Evolutionary conservation across 2,888 invertebrate species (phyloP).

Genomic region (Protonemura montana): DNA sequence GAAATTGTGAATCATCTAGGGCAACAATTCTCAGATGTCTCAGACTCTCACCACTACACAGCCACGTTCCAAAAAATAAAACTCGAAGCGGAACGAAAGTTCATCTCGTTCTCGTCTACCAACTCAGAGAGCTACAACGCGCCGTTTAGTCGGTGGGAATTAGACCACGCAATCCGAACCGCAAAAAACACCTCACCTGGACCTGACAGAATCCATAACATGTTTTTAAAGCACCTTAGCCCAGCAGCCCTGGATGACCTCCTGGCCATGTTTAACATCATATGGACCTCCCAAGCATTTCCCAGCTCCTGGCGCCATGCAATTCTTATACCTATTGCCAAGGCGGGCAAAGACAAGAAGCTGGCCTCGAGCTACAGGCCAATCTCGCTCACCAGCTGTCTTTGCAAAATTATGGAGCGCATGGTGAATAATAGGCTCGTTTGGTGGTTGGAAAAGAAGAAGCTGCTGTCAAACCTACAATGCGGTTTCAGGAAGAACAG

Average conservation of each 20-base stretch:
- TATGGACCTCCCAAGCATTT: constrained; percentile 14
- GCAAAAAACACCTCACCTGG: constrained; percentile 32
- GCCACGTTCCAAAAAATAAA: constrained; percentile 17
- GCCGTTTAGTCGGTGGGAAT: too few species aligned
- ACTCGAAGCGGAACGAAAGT: neutral
- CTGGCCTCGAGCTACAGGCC: constrained; percentile 50
- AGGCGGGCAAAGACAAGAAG: constrained; percentile 10
- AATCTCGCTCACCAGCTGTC: constrained; percentile 52
- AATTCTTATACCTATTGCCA: constrained; percentile 8
- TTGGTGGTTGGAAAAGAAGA: constrained; percentile 49
- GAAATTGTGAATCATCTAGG: neutral
- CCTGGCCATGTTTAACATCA: constrained; percentile 15
- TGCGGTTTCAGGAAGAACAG: constrained; percentile 28
- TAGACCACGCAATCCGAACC: neutral
- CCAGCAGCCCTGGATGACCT: neutral
- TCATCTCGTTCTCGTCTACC: constrained; percentile 15
- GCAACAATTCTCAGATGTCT: constrained; percentile 25
- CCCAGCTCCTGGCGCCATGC: constrained; percentile 32
- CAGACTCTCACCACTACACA: constrained; percentile 15
- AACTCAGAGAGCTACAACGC: neutral
- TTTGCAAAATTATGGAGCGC: constrained; percentile 52
- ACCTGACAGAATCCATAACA: constrained; percentile 32
- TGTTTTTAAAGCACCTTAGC: neutral
- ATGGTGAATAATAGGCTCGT: constrained; percentile 51
- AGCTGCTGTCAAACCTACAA: constrained; percentile 47